These are phyloP conservation scores for Coracopsis vasa DNA, from an alignment of 2,113 vertebrate genomes.

Conservation along the genomic window DNA sequence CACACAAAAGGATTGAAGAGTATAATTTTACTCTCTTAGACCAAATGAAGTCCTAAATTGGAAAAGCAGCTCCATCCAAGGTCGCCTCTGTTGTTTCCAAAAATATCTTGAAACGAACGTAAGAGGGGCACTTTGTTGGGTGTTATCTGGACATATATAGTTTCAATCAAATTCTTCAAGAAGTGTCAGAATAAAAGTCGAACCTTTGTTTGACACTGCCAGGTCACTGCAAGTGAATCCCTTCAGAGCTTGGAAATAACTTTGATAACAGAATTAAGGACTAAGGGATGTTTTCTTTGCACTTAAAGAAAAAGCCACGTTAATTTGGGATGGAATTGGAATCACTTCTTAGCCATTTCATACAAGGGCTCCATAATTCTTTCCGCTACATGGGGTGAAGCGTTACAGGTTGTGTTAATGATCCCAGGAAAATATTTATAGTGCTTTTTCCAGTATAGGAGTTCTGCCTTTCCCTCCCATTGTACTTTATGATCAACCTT, in stretches of 20 bases:
- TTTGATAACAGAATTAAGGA: constrained; percentile 9
- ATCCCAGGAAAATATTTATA: constrained; percentile 47
- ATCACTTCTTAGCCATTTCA: neutral
- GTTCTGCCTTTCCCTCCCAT: neutral
- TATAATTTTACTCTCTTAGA: constrained; percentile 68
- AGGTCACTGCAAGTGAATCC: constrained; percentile 55
- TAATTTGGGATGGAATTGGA: neutral
- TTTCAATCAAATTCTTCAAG: constrained; percentile 87
- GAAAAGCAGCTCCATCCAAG: constrained; percentile 86
- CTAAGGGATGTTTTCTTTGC: neutral
- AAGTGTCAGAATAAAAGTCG: constrained; percentile 81
- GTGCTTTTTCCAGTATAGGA: constrained; percentile 39
- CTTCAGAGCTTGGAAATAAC: constrained; percentile 22
- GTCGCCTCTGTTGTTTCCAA: constrained; percentile 87
- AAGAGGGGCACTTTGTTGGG: constrained; percentile 89
- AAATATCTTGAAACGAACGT: constrained; percentile 86
- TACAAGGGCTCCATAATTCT: neutral
- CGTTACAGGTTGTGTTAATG: constrained; percentile 4
- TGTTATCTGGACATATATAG: constrained; percentile 90
- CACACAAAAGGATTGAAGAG: constrained; percentile 33
- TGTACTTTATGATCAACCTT: neutral
- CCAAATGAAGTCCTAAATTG: constrained; percentile 88
- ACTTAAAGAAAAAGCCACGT: neutral
- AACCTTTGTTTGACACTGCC: constrained; percentile 72
- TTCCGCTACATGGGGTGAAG: neutral